phyloP scores from a whole-genome alignment of 2,113 vertebrate genomes.

The Oncorhynchus masou region DNA sequence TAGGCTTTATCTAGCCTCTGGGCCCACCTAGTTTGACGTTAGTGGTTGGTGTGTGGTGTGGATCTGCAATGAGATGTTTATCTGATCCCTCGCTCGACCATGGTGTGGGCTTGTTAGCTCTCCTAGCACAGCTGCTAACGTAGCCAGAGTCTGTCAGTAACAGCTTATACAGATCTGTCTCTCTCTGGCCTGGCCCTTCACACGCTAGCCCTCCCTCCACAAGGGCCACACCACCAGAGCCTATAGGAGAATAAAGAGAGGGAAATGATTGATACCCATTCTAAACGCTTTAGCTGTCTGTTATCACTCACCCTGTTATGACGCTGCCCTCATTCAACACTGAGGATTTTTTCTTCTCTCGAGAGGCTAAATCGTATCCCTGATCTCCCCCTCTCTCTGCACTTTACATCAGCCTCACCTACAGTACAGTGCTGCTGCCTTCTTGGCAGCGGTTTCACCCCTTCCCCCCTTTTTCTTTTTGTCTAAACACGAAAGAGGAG shows the following conservation, averaged over 20 bases:
- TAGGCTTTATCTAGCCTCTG: neutral
- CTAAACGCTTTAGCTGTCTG: constrained; percentile 35
- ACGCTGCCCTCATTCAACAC: constrained; percentile 19
- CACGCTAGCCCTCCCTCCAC: constrained; percentile 14
- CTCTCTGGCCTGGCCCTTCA: constrained; percentile 4
- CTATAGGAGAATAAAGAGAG: constrained; percentile 23
- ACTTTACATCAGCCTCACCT: neutral
- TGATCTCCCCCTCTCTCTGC: constrained; percentile 6
- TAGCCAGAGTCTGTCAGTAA: constrained; percentile 41
- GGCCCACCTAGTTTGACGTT: neutral
- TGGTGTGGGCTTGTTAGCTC: constrained; percentile 10
- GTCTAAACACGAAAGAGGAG: constrained; percentile 38
- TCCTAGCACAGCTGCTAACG: constrained; percentile 10
- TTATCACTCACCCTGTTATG: constrained; percentile 38
- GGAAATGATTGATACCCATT: constrained; percentile 7
- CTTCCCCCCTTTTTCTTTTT: constrained; percentile 10
- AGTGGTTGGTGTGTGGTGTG: neutral
- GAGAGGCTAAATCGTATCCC: constrained; percentile 4
- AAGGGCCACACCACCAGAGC: constrained; percentile 5
- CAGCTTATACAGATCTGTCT: constrained; percentile 29
- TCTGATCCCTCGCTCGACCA: neutral
- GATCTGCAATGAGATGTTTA: neutral
- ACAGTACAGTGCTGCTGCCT: neutral
- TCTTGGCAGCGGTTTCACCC: constrained; percentile 20
- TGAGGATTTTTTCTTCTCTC: constrained; percentile 12